phyloP scores from a whole-genome alignment of 2,888 invertebrate genomes.

The Phaedon cochleariae region DNA sequence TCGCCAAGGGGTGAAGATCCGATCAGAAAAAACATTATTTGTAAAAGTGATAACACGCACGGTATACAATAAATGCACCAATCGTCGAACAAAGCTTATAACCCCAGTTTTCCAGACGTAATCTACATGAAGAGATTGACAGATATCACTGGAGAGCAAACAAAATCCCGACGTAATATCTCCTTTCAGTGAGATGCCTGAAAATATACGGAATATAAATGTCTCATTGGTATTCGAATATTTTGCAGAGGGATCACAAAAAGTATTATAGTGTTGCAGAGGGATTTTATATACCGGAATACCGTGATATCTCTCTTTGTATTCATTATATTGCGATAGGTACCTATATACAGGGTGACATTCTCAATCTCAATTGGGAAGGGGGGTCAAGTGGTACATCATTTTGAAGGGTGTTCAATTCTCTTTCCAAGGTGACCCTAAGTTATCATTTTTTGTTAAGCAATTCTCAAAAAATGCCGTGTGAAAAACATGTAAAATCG shows the following conservation, averaged over 20 bases:
- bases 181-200: conserved; percentile 17
- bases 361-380: no score
- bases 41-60: not conserved
- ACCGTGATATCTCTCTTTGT: no score
- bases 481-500: no score
- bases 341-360: no score
- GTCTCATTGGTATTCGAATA: conserved; percentile 15
- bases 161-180: conserved; percentile 47
- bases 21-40: conserved; percentile 9
- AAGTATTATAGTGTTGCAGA: no score
- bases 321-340: no score
- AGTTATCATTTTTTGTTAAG: no score
- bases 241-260: not conserved
- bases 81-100: conserved; percentile 17
- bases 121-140: conserved; percentile 54
- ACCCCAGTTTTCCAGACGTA: conserved; percentile 28
- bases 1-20: not conserved
- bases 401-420: no score
- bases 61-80: conserved; percentile 1
- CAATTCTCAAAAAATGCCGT: no score
- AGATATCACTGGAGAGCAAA: conserved; percentile 59
- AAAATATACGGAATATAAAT: conserved; percentile 14
- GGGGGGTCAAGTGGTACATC: no score
- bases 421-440: no score
- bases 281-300: no score